Conservation (phyloP, 2,113 vertebrate genomes). For the Chaenogobius annularis region DNA sequence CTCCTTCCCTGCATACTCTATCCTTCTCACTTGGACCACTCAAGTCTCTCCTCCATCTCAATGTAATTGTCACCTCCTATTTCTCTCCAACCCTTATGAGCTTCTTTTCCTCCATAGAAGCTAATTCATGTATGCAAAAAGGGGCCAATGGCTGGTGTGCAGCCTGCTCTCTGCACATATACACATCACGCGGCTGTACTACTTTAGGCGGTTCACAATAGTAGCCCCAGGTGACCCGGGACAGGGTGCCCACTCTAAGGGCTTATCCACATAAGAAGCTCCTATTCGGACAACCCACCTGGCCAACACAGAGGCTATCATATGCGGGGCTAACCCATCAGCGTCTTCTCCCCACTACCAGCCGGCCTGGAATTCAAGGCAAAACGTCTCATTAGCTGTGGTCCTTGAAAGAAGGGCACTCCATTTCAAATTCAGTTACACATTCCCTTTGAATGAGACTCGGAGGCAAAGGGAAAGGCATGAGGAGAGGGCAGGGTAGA, state of each 20-base stretch:
- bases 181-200: conserved; percentile 52
- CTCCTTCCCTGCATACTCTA: conserved; percentile 40
- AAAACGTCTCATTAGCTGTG: conserved; percentile 79
- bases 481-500: conserved; percentile 56
- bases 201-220: conserved; percentile 63
- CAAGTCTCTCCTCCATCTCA: conserved; percentile 47
- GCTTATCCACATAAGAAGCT: conserved; percentile 46
- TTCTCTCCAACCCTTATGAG: conserved; percentile 46
- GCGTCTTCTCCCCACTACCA: conserved; percentile 44
- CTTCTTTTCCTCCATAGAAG: conserved; percentile 19
- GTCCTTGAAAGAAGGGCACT: conserved; percentile 77
- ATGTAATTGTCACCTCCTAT: conserved; percentile 65
- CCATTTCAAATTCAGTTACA: conserved; percentile 79
- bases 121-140: conserved; percentile 62
- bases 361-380: conserved; percentile 76
- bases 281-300: conserved; percentile 62
- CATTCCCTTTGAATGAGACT: conserved; percentile 80
- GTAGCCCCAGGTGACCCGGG: conserved; percentile 55
- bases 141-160: conserved; percentile 29
- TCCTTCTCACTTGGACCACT: conserved; percentile 53
- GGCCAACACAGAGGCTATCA: conserved; percentile 56
- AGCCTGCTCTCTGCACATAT: conserved; percentile 36
- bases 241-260: conserved; percentile 45
- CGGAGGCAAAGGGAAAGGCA: conserved; percentile 55
- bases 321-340: conserved; percentile 66